Conservation (phyloP, 53 echinoderm and acorn worm species). For the Antedon mediterranea region DNA sequence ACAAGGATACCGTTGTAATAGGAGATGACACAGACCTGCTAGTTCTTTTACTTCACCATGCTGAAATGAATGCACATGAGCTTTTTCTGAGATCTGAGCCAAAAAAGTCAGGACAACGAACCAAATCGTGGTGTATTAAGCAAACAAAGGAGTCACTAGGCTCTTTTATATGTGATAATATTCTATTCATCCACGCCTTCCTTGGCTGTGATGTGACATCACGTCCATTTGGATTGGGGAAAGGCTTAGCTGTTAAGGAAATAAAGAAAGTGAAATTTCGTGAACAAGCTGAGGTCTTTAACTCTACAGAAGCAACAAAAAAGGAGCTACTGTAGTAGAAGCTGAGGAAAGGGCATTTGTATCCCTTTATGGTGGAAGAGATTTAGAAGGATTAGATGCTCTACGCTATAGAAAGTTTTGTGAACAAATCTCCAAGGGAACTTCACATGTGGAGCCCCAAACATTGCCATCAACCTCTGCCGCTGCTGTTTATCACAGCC, state of each 20-base stretch:
- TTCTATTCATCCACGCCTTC: slow-evolving; percentile 30
- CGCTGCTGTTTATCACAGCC: too few species aligned
- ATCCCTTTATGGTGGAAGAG: neutral
- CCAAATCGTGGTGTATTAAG: slow-evolving; percentile 9
- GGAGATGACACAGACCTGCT: slow-evolving; percentile 42
- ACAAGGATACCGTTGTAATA: slow-evolving; percentile 15
- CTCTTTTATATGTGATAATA: slow-evolving; percentile 12
- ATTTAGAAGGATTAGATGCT: neutral
- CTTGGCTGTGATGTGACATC: slow-evolving; percentile 45
- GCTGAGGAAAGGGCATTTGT: slow-evolving; percentile 12
- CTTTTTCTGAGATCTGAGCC: slow-evolving; percentile 19
- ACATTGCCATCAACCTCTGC: slow-evolving; percentile 2
- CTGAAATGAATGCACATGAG: slow-evolving; percentile 2
- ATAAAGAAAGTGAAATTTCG: slow-evolving; percentile 8
- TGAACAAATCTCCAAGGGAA: slow-evolving; percentile 1
- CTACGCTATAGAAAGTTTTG: slow-evolving; percentile 8
- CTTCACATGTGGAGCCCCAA: slow-evolving; percentile 7
- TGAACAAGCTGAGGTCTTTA: slow-evolving; percentile 13
- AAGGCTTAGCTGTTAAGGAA: slow-evolving; percentile 24
- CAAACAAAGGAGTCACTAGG: slow-evolving; percentile 9
- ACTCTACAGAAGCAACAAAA: neutral
- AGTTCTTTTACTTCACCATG: slow-evolving; percentile 1
- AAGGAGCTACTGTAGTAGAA: neutral
- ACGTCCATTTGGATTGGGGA: slow-evolving; percentile 22
- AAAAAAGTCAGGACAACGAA: slow-evolving; percentile 3